Base-by-base conservation (phyloP, 2,888 invertebrate species). In the Trimorus sp. region DNA sequence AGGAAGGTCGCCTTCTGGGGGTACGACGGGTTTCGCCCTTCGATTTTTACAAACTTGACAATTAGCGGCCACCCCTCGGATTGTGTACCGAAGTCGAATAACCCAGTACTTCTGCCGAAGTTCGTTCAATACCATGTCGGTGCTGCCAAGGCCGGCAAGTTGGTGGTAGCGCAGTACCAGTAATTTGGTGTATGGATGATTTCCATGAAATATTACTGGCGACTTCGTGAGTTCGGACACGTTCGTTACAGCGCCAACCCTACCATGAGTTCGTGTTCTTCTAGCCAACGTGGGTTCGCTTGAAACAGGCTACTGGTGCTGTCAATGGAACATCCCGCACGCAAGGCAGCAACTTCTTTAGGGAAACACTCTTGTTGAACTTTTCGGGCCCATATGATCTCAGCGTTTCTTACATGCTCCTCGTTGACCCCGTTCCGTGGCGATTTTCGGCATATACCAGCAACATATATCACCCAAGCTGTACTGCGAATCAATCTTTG, bases 361-460 rank as follows among this genome's bases (percentile, higher is more conserved):
- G 16, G 8, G 26, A 16, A 53, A 3, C 8, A 1, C 3, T 53
- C 6, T 7, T 11, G 1, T 15, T 53, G 53, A 7, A 53, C 26
- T 16, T 53, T 9, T 15, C n/a, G 9, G 4, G 53, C 1, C 53
- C 53, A 53, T 9, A 16, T 7, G 0, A 3, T 6, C 16, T 53
- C 26, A 11, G 56, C 56, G 4, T 36, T 36, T 8, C 9, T 36
- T 12, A 36, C 3, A 7, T 56, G 56, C 37, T 37, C 9, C 26
- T 5, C 83, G 83, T 54, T 88, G 86, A 2, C 85, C 84, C 0
- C 75, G 70, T 37, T 85, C 73, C 53, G 83, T 81, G 26, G 8
- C 54, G 0, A 51, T 73, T 62, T 84, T 7, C 37, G 38, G 11
- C 49, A 58, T 14, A 26, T 51, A 11, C 56, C 56, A 5, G 38